Percentiles rank a stretch among this genome's conserved stretches.
Conservation (phyloP, 2,113 vertebrate species). For the Vidua macroura region DNA sequence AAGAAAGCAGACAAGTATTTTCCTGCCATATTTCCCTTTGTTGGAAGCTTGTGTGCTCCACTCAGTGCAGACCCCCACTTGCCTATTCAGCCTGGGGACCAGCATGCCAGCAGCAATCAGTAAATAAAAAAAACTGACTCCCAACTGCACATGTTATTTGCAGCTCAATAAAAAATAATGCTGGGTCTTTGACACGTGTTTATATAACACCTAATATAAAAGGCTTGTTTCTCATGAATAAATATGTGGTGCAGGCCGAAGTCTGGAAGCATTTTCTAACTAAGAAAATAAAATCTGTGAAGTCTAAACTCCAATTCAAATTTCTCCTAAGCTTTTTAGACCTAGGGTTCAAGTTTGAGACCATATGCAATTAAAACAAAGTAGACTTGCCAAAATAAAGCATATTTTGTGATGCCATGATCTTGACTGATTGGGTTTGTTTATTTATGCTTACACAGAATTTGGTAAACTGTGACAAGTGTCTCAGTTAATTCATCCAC, state of each 20-base stretch:
- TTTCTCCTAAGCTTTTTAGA: background rate
- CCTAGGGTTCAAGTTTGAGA: background rate
- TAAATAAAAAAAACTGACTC: background rate
- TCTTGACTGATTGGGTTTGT: background rate
- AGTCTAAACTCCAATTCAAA: background rate
- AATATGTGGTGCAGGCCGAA: background rate
- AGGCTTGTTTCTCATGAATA: conserved; percentile 20
- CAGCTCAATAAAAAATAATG: conserved; percentile 38
- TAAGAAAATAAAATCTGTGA: conserved; percentile 14
- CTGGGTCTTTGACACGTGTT: conserved; percentile 30
- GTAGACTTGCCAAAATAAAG: conserved; percentile 1
- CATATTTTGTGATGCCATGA: background rate
- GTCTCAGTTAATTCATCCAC: background rate
- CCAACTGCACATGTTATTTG: conserved; percentile 28
- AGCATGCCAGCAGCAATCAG: background rate
- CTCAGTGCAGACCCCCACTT: background rate
- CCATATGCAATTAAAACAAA: conserved; percentile 3
- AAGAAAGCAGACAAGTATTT: background rate
- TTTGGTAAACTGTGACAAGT: background rate
- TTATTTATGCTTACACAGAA: background rate
- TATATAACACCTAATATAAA: conserved; percentile 51
- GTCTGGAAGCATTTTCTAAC: conserved; percentile 9
- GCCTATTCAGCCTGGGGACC: background rate
- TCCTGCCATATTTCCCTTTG: background rate
- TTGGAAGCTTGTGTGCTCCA: background rate